Conservation (phyloP, 2,113 vertebrate species). For the Sciurus niger region DNA sequence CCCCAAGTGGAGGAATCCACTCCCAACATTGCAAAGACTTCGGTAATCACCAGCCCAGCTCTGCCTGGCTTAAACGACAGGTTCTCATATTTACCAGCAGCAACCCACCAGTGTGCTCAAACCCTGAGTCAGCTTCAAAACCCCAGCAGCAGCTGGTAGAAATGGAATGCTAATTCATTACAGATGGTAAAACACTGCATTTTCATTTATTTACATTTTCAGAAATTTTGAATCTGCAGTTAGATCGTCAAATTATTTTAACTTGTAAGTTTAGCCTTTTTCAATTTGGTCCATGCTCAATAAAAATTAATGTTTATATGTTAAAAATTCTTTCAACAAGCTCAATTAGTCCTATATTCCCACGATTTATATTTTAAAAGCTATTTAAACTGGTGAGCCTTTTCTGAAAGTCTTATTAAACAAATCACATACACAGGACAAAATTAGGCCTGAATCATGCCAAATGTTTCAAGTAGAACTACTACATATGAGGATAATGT, state of each 20-base stretch:
- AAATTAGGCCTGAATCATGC: slow-evolving; percentile 51
- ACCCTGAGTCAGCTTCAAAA: slow-evolving; percentile 86
- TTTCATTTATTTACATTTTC: slow-evolving; percentile 83
- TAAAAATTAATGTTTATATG: slow-evolving; percentile 78
- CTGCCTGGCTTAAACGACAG: slow-evolving; percentile 74
- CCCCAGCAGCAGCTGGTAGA: slow-evolving; percentile 87
- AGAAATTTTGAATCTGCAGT: slow-evolving; percentile 79
- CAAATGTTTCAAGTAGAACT: slow-evolving; percentile 45
- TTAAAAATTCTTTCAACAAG: slow-evolving; percentile 75
- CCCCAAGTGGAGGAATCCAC: slow-evolving; percentile 66
- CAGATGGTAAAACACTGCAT: slow-evolving; percentile 85
- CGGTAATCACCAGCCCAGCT: slow-evolving; percentile 64
- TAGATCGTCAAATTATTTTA: slow-evolving; percentile 79
- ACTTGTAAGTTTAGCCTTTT: slow-evolving; percentile 75
- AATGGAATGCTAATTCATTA: slow-evolving; percentile 88
- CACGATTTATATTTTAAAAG: slow-evolving; percentile 70
- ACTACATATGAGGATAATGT: background rate
- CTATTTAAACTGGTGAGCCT: slow-evolving; percentile 58
- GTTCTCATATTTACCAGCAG: slow-evolving; percentile 77
- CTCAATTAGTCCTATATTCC: slow-evolving; percentile 57
- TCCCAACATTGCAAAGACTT: slow-evolving; percentile 48
- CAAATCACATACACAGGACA: slow-evolving; percentile 13
- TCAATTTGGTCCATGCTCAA: slow-evolving; percentile 49
- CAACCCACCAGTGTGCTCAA: slow-evolving; percentile 79
- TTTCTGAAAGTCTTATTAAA: slow-evolving; percentile 62